Evolutionary conservation across 1,140 invertebrate genomes (phyloP).

Genomic region (Pteromalus puparum): DNA sequence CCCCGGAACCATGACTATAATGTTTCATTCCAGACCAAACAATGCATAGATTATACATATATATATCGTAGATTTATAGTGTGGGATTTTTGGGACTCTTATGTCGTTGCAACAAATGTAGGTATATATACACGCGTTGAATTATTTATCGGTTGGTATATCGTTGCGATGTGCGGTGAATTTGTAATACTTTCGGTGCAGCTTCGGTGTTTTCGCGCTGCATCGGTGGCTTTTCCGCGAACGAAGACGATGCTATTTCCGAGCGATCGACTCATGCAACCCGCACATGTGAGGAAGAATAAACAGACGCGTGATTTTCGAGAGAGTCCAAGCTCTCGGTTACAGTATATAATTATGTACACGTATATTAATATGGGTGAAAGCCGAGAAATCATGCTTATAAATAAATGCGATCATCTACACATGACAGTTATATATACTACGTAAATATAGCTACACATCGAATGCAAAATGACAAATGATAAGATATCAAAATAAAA

Average conservation of each 20-base stretch:
- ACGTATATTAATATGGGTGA: slow-evolving; percentile 10
- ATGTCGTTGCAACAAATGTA: too few species aligned
- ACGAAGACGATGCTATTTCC: not conserved
- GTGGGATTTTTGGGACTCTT: too few species aligned
- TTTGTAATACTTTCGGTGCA: not conserved
- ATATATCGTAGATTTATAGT: too few species aligned
- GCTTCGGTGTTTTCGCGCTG: not conserved
- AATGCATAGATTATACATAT: not conserved
- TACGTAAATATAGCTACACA: not conserved
- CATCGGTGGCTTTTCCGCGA: not conserved
- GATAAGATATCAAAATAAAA: not conserved
- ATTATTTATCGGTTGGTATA: too few species aligned
- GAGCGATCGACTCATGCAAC: not conserved
- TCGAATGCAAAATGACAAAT: not conserved
- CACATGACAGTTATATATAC: not conserved
- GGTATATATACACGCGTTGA: too few species aligned
- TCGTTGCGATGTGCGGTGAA: too few species aligned
- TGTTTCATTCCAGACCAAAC: not conserved
- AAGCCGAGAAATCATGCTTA: slow-evolving; percentile 40
- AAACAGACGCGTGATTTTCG: not conserved
- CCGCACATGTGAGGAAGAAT: not conserved
- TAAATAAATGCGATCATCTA: slow-evolving; percentile 23
- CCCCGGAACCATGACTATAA: slow-evolving; percentile 87
- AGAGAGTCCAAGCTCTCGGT: too few species aligned
- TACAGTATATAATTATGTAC: not conserved